These are phyloP conservation scores for Gracilinanus agilis DNA, from an alignment of 2,113 vertebrate species.

Conservation along the genomic window DNA sequence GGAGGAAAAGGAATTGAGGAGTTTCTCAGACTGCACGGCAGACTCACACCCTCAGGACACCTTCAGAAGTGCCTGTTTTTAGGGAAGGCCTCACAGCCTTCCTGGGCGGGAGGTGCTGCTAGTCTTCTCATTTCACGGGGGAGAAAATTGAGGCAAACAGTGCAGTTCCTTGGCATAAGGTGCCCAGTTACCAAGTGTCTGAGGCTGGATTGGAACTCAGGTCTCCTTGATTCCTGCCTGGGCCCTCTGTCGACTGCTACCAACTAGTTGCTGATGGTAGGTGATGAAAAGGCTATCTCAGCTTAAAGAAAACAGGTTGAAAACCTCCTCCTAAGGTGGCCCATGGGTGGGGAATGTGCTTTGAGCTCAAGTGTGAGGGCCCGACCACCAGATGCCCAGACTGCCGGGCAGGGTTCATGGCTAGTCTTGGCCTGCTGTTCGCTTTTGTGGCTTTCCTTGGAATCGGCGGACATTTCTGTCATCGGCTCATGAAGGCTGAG, in stretches of 20 bases:
- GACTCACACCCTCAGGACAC: background rate
- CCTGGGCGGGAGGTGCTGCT: background rate
- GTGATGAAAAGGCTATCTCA: background rate
- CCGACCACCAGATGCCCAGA: too few species aligned
- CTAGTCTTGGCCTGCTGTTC: too few species aligned
- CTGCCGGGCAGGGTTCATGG: background rate
- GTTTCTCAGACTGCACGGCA: too few species aligned
- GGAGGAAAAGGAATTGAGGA: background rate
- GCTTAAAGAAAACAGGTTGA: too few species aligned
- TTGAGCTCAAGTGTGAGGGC: background rate
- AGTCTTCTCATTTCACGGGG: background rate
- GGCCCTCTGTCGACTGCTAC: background rate
- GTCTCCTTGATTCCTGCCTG: background rate
- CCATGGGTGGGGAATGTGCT: too few species aligned
- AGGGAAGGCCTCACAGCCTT: background rate
- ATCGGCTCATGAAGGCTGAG: background rate
- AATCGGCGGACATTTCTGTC: fast-evolving
- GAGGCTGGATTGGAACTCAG: background rate
- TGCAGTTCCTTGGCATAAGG: background rate
- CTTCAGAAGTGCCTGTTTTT: background rate
- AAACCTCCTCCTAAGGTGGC: background rate
- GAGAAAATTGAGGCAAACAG: background rate
- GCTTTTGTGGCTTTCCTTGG: background rate
- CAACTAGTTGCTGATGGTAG: background rate
- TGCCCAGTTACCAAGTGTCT: background rate